Evolutionary conservation across 2,888 invertebrate genomes (phyloP), one percentile per base, ranked within the genome.

Genomic region (Sericinus montela): DNA sequence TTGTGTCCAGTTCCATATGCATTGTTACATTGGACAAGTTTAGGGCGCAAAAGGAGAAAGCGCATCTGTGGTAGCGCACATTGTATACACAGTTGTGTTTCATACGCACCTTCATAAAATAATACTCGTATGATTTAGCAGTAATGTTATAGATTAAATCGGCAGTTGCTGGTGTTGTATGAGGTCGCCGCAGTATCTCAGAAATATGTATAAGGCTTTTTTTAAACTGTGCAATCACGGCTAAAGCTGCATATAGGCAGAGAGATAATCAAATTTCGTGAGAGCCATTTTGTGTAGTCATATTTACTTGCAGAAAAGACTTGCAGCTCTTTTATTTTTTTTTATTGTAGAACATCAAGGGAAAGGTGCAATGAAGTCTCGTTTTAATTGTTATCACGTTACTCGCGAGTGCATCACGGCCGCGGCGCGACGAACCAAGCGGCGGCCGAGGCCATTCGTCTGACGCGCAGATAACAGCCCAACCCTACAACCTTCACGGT

Each of bases 401-500:
- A 75, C 51, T 53, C 67, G 76, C 71, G 63, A 72, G 61, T 64
- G 67, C 63, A 63, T 60, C 74, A 65, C 67, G 69, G 61, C 58
- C 60, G 59, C 48, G 53, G 29, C 56, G 59, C 63, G 60, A 51
- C 50, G 49, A 43, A n/a, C n/a, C n/a, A n/a, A 45, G 54, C 52
- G 58, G 56, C 69, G 46, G 13, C 41, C 47, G 74, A 72, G 70
- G 70, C 65, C 69, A 57, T 58, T 55, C 61, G 63, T 56, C 66
- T 75, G 76, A 73, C 75, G 73, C 72, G 69, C 65, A 72, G 77
- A 80, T 80, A 80, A 71, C 71, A 67, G 67, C 69, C 75, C 75
- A 72, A 69, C 79, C 76, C 78, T 74, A 58, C 68, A 69, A 72
- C 69, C 63, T 62, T 65, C 62, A 51, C 30, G 9, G 7, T 8